Conservation (phyloP, 2,113 vertebrate species). For the Protomyctophum bolini region DNA sequence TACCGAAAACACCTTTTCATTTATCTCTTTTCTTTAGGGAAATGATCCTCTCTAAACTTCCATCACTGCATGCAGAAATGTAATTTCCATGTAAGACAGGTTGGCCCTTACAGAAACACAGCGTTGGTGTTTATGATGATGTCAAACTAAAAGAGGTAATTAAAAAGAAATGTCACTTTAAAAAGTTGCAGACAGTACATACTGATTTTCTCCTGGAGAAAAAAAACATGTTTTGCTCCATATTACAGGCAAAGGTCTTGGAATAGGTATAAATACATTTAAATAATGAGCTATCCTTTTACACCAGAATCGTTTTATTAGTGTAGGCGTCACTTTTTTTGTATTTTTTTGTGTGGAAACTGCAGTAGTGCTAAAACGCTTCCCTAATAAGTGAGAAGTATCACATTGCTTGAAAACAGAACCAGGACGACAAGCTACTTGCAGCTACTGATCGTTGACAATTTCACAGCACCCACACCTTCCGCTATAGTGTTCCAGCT, state of each 20-base stretch:
- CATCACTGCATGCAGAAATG: too few relatives aligned
- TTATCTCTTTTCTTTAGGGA: too few relatives aligned
- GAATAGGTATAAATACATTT: background rate
- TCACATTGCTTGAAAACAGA: background rate
- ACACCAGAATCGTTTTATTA: background rate
- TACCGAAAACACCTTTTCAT: background rate
- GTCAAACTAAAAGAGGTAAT: too few relatives aligned
- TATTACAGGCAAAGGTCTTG: background rate
- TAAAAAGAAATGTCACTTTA: too few relatives aligned
- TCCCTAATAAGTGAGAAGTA: background rate
- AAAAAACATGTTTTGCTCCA: background rate
- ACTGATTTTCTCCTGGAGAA: background rate
- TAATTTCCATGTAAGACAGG: too few relatives aligned
- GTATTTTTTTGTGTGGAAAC: background rate
- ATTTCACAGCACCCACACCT: slow-evolving; percentile 21
- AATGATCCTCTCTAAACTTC: too few relatives aligned
- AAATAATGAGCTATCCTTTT: background rate
- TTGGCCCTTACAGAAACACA: too few relatives aligned
- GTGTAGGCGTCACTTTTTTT: background rate
- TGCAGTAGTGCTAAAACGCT: background rate
- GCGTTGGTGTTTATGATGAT: too few relatives aligned
- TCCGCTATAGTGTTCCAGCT: slow-evolving; percentile 38
- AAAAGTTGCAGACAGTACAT: too few relatives aligned
- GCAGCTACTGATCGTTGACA: slow-evolving; percentile 39
- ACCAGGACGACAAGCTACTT: background rate